Base-by-base conservation (phyloP, 2,888 invertebrate species). In the Sericinus montela region DNA sequence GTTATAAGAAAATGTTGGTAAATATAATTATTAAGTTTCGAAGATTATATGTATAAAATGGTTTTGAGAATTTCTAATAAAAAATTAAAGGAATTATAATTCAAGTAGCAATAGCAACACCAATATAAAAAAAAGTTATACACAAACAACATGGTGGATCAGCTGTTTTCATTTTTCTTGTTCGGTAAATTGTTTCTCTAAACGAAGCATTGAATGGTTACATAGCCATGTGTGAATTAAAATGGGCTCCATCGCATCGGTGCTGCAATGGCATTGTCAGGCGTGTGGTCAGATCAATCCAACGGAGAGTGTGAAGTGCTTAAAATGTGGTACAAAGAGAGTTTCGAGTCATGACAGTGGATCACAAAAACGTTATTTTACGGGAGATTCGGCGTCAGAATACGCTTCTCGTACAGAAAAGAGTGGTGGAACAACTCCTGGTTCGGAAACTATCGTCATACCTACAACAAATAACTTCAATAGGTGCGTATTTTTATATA, bases 181-280 rank as follows among this genome's bases (percentile, higher is more conserved):
- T 67, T 65, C 69, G 64, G 64, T 64, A 72, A 77, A 77, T 81
- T 81, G 67, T 85, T 87, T 82, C 75, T 63, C 58, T 77, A 80
- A 85, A 82, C 74, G 76, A 74, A 66, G 82, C 67, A 67, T 72
- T 84, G 81, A 77, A 86, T 87, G 88, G 87, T 87, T 70, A 73
- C 75, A 73, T 89, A 89, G 87, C 88, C 89, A 89, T 89, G 89
- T 80, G 80, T 87, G 81, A 83, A 85, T 82, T 89, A 88, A 85
- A 86, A 96, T 96, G 96, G 96, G 96, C 89, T 95, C 96, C 83
- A 96, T 96, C 91, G 95, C 96, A 89, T 96, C 96, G 83, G 96
- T 96, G 90, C 92, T 96, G 84, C 96, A 96, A 91, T 97, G 96
- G 96, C 94, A 95, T 91, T 96, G 96, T 91, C 92, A 92, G 83